These are phyloP conservation scores for Drosophila tristis DNA, from an alignment of 1,140 invertebrate genomes.

Conservation along the genomic window DNA sequence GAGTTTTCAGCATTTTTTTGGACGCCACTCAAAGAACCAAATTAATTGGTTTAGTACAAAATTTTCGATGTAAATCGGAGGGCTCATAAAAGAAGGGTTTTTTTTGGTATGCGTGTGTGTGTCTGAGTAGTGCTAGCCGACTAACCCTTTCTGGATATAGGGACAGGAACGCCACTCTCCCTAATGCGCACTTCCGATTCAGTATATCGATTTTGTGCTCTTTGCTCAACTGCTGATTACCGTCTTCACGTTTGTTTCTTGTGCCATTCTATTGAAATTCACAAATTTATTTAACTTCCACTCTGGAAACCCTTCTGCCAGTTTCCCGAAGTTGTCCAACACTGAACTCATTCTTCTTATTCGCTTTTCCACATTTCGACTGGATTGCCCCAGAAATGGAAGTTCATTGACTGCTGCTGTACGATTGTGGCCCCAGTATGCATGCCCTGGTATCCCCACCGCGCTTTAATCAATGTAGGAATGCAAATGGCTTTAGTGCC, in stretches of 20 bases:
- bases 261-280: too few relatives aligned
- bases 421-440: slow-evolving; percentile 11
- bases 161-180: too few relatives aligned
- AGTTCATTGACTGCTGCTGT: slow-evolving; percentile 25
- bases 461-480: slow-evolving; percentile 57
- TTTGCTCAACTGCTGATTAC: background rate
- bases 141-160: too few relatives aligned
- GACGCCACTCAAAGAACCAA: slow-evolving; percentile 21
- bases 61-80: slow-evolving; percentile 14
- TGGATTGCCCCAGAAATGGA: background rate
- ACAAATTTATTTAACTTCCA: too few relatives aligned
- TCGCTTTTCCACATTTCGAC: slow-evolving; percentile 12
- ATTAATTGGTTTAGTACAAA: slow-evolving; percentile 53
- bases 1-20: background rate
- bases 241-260: too few relatives aligned
- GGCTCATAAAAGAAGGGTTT: background rate
- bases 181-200: too few relatives aligned
- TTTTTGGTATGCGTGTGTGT: background rate
- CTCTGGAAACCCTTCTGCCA: too few relatives aligned
- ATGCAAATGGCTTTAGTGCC: slow-evolving; percentile 63
- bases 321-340: background rate
- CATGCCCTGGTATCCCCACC: slow-evolving; percentile 4
- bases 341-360: background rate
- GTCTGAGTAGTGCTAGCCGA: background rate
- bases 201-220: too few relatives aligned